phyloP scores from a whole-genome alignment of 64 coral and sea anemone genomes.

The Pocillopora damicornis region DNA sequence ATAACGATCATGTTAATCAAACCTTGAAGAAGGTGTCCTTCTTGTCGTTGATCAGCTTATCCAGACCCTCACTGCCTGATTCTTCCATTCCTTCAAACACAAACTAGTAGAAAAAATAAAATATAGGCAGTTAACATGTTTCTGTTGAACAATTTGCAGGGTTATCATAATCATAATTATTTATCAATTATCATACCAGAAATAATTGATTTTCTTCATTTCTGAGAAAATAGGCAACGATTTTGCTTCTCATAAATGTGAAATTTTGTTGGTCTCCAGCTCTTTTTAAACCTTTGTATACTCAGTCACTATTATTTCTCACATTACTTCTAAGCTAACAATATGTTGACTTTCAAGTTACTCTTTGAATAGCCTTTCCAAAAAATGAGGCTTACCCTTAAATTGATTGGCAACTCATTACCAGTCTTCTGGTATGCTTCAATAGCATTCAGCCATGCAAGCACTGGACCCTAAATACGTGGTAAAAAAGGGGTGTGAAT shows the following conservation, averaged over 20 bases:
- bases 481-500: neutral
- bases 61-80: conserved; percentile 84
- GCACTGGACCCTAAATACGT: conserved; percentile 78
- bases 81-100: conserved; percentile 99
- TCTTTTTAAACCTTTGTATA: too few species aligned
- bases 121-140: neutral
- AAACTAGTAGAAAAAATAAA: conserved; percentile 58
- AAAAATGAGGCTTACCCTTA: conserved; percentile 55
- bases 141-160: too few species aligned
- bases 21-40: conserved; percentile 98
- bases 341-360: too few species aligned
- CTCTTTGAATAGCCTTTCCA: too few species aligned
- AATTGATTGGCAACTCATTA: conserved; percentile 75
- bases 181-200: too few species aligned
- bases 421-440: conserved; percentile 81
- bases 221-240: too few species aligned
- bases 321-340: too few species aligned
- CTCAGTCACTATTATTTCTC: too few species aligned
- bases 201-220: too few species aligned
- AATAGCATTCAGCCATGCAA: conserved; percentile 92
- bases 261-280: too few species aligned
- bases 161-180: too few species aligned
- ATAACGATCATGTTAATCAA: neutral
- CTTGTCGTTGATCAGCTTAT: conserved; percentile 68
- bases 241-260: too few species aligned